Percentiles rank a stretch among this genome's conserved stretches.
Conservation (phyloP, 2,113 vertebrate genomes). For the Oreochromis tanganicae region DNA sequence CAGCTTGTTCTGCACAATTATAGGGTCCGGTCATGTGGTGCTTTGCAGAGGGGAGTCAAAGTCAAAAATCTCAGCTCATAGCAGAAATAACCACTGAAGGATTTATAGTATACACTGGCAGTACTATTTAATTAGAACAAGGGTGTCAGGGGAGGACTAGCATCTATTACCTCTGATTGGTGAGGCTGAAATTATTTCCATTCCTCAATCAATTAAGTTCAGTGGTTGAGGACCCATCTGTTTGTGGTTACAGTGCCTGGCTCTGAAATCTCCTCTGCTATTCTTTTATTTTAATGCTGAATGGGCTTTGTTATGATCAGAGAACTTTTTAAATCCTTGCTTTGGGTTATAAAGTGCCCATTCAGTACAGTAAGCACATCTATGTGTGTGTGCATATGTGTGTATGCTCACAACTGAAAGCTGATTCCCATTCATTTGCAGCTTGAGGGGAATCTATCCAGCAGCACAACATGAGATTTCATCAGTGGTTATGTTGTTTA, state of each 20-base stretch:
- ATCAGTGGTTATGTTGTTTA: slow-evolving; percentile 43
- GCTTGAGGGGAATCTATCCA: slow-evolving; percentile 1
- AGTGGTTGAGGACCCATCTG: slow-evolving; percentile 60
- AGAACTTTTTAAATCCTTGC: slow-evolving; percentile 8
- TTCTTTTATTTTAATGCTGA: slow-evolving; percentile 41
- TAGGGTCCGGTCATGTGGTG: not conserved
- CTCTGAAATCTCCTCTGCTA: slow-evolving; percentile 13
- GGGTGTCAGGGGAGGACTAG: slow-evolving; percentile 46
- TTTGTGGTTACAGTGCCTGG: slow-evolving; percentile 52
- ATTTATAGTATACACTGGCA: slow-evolving; percentile 9
- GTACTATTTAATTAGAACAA: slow-evolving; percentile 25
- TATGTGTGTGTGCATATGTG: not conserved
- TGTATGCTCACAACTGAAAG: not conserved
- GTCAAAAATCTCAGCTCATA: not conserved
- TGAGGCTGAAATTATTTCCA: slow-evolving; percentile 58
- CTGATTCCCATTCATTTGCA: slow-evolving; percentile 8
- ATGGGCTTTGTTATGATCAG: slow-evolving; percentile 29
- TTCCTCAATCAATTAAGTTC: slow-evolving; percentile 57
- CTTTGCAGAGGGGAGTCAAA: not conserved
- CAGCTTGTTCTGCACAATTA: not conserved
- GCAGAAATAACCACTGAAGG: slow-evolving; percentile 5
- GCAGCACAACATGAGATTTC: slow-evolving; percentile 15
- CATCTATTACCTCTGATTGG: slow-evolving; percentile 56
- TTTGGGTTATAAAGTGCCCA: slow-evolving; percentile 16
- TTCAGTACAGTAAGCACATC: not conserved